A percentile compares a stretch with the other conserved stretches of the same genome.
These are phyloP conservation scores for Aurelia aurita DNA, from an alignment of 30 jellyfish, hydroid and myxozoan genomes.

Conservation along the genomic window DNA sequence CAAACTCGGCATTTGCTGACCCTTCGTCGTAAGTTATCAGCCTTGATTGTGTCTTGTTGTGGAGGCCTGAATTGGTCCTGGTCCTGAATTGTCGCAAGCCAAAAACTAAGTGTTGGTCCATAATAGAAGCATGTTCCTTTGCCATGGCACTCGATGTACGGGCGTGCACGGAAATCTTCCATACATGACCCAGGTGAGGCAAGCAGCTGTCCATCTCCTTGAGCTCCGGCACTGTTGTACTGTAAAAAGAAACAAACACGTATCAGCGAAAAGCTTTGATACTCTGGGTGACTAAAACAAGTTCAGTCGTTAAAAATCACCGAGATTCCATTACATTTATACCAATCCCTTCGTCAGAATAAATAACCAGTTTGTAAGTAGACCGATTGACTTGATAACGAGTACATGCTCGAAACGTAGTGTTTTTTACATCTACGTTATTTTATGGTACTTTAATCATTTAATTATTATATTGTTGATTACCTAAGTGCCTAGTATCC, in stretches of 20 bases:
- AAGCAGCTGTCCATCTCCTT: slow-evolving; percentile 95
- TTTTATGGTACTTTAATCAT: too few relatives aligned
- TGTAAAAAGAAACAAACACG: slow-evolving; percentile 17
- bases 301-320: too few relatives aligned
- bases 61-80: slow-evolving; percentile 78
- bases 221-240: slow-evolving; percentile 98
- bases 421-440: too few relatives aligned
- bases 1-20: slow-evolving; percentile 96
- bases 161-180: slow-evolving; percentile 93
- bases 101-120: slow-evolving; percentile 88
- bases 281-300: too few relatives aligned
- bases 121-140: slow-evolving; percentile 94
- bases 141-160: slow-evolving; percentile 98
- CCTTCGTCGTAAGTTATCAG: slow-evolving; percentile 62
- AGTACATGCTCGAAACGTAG: too few relatives aligned
- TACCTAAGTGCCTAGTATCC: too few relatives aligned
- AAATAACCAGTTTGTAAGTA: too few relatives aligned
- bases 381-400: too few relatives aligned
- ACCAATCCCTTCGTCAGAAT: too few relatives aligned
- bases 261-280: too few relatives aligned
- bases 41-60: slow-evolving; percentile 78
- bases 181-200: slow-evolving; percentile 97
- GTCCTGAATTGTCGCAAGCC: slow-evolving; percentile 93
- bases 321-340: background rate
- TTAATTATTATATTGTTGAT: too few relatives aligned